phyloP scores from a whole-genome alignment of 2,113 vertebrate genomes.

The Elephas maximus region DNA sequence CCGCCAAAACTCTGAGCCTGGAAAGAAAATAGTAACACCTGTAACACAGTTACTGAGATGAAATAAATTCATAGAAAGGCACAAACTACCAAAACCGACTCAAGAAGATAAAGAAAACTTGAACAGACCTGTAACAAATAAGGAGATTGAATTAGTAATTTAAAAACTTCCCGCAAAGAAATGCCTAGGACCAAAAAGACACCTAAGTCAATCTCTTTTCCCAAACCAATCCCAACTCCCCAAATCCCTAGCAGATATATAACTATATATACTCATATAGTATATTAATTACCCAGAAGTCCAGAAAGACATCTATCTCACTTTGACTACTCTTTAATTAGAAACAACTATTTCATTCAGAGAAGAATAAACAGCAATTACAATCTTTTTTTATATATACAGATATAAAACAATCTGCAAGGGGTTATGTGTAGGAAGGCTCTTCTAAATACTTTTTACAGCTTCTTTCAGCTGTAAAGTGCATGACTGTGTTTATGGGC shows the following conservation, averaged over 20 bases:
- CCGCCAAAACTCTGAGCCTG: neutral
- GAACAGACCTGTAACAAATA: neutral
- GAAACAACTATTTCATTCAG: slow-evolving; percentile 56
- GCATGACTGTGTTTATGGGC: neutral
- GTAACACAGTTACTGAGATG: neutral
- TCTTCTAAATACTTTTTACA: neutral
- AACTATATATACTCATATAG: neutral
- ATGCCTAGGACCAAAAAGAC: neutral
- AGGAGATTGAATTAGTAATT: neutral
- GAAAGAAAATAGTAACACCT: neutral
- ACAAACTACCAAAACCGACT: neutral
- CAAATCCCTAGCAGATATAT: neutral
- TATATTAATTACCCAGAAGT: neutral
- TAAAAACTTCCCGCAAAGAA: slow-evolving; percentile 15
- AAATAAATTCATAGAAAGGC: neutral
- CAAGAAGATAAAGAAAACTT: neutral
- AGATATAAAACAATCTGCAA: neutral
- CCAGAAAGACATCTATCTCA: neutral
- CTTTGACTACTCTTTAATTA: slow-evolving; percentile 24
- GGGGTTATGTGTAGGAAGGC: neutral
- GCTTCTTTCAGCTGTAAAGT: neutral
- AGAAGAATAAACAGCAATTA: slow-evolving; percentile 42
- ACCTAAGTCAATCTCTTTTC: neutral
- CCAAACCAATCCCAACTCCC: neutral
- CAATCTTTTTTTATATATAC: neutral